Percentiles rank a stretch among this genome's conserved stretches.
Evolutionary conservation across 1,140 invertebrate genomes (phyloP).

Genomic region (Bombus sylvicola): DNA sequence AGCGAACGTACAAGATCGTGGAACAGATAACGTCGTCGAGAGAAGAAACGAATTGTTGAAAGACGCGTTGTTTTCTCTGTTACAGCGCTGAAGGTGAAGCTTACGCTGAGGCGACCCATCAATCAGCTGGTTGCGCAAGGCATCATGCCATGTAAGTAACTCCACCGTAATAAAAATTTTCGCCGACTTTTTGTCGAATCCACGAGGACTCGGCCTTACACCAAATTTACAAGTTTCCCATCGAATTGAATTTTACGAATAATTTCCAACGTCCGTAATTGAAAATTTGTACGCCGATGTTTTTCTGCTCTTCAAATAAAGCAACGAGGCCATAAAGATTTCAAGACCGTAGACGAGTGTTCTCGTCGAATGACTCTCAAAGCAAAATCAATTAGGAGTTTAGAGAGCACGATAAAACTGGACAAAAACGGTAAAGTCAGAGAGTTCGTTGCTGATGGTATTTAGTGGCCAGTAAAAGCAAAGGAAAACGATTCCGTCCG

Average conservation of each 20-base stretch:
- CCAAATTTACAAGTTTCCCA: background rate
- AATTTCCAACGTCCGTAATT: background rate
- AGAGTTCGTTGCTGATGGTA: background rate
- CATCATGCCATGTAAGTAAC: constrained; percentile 98
- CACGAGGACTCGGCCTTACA: background rate
- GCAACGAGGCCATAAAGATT: constrained; percentile 11
- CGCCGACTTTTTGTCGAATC: background rate
- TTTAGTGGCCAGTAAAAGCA: background rate
- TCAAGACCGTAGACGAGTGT: background rate
- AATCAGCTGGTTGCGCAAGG: constrained; percentile 98
- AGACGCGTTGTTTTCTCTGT: constrained; percentile 80
- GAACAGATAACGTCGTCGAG: background rate
- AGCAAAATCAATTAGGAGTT: constrained; percentile 32
- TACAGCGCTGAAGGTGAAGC: constrained; percentile 97
- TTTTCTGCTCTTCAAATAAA: background rate
- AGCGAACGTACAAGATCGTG: background rate
- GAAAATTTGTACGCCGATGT: background rate
- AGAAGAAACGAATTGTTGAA: constrained; percentile 12
- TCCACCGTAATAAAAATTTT: background rate
- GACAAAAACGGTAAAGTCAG: background rate
- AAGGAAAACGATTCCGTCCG: background rate
- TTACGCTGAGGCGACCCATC: constrained; percentile 96
- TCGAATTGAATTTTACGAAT: background rate
- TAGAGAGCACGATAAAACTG: constrained; percentile 1
- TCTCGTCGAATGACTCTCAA: background rate